These are phyloP conservation scores for Andricus curvator DNA, from an alignment of 2,888 invertebrate species.

Conservation along the genomic window DNA sequence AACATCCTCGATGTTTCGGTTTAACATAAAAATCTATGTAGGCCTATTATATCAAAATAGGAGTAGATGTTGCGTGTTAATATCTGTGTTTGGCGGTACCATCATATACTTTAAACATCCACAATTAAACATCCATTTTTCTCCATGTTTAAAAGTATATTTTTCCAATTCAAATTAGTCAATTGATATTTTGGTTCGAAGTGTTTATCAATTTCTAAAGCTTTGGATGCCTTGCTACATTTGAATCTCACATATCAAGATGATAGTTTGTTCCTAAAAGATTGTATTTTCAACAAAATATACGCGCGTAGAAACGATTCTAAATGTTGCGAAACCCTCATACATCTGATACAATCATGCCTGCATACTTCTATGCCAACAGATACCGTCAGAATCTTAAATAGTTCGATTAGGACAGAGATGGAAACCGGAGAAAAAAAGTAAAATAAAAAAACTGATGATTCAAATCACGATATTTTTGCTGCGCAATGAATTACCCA, in stretches of 20 bases:
- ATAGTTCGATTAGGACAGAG: constrained; percentile 28
- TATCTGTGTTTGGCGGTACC: too few relatives aligned
- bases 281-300: constrained; percentile 36
- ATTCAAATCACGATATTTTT: constrained; percentile 57
- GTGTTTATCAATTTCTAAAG: neutral
- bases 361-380: constrained; percentile 1
- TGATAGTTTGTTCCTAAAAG: constrained; percentile 38
- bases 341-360: constrained; percentile 5
- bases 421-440: constrained; percentile 10
- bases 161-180: neutral
- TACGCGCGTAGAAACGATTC: constrained; percentile 26
- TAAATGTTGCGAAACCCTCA: neutral
- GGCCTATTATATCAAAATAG: too few relatives aligned
- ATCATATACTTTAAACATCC: too few relatives aligned
- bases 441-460: neutral
- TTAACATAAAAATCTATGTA: too few relatives aligned
- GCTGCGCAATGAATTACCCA: constrained; percentile 59
- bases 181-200: neutral
- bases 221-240: constrained; percentile 34
- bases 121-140: too few relatives aligned
- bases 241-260: constrained; percentile 40
- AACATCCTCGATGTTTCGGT: too few relatives aligned
- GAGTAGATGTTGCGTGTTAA: too few relatives aligned
- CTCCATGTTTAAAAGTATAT: neutral
- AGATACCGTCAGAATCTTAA: constrained; percentile 7